Percentiles rank a stretch among this genome's conserved stretches.
phyloP scores from a whole-genome alignment of 2,113 vertebrate species.

The Dendrocopos noguchii region DNA sequence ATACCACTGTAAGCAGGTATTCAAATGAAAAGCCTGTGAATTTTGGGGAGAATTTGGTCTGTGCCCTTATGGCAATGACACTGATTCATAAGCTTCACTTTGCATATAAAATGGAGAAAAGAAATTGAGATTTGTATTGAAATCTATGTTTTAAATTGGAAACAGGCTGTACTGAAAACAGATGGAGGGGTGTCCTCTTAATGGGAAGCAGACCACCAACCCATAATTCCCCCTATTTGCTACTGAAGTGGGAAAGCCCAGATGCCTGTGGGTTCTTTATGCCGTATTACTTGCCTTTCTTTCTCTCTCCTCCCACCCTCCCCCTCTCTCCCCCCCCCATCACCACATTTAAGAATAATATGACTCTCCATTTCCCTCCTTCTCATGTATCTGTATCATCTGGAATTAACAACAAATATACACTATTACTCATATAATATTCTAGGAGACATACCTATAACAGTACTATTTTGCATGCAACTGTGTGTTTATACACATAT shows the following conservation, averaged over 20 bases:
- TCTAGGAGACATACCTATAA: background rate
- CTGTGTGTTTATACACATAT: background rate
- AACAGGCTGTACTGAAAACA: conserved; percentile 76
- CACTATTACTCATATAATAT: background rate
- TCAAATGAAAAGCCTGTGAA: conserved; percentile 76
- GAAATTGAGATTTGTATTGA: conserved; percentile 73
- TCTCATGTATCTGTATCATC: conserved; percentile 18
- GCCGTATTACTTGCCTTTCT: conserved; percentile 77
- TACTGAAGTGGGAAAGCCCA: conserved; percentile 85
- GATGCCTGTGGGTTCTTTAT: conserved; percentile 74
- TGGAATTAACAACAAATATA: conserved; percentile 16
- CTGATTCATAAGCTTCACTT: conserved; percentile 66
- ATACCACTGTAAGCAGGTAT: conserved; percentile 85
- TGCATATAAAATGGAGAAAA: conserved; percentile 75
- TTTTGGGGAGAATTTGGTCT: conserved; percentile 76
- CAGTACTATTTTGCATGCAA: background rate
- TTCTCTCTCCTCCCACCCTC: background rate
- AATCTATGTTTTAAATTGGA: conserved; percentile 76
- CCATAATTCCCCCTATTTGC: conserved; percentile 79
- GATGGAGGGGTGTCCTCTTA: conserved; percentile 81
- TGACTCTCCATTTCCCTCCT: conserved; percentile 60
- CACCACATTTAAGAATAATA: conserved; percentile 66
- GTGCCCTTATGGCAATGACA: conserved; percentile 64
- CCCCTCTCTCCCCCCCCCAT: background rate
- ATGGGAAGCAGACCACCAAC: conserved; percentile 75